Evolutionary conservation across 2,888 invertebrate species (phyloP), one percentile per base, ranked within the genome.

Genomic region (Microchrysa polita): DNA sequence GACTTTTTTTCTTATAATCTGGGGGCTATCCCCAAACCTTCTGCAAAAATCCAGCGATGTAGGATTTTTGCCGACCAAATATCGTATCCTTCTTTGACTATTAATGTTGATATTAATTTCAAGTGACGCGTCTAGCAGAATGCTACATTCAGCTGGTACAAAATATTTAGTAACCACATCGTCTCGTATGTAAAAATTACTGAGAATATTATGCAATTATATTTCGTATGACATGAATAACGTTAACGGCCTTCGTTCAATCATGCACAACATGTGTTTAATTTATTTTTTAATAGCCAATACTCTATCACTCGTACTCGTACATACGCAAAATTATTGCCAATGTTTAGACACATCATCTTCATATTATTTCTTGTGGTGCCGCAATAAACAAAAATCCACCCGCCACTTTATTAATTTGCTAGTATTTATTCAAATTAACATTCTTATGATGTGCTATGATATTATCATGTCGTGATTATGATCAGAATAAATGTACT

Each of bases 381-480:
- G 9, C 63, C 18, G 42, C 61, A 65, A 48, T 65, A 65, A 65
- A 65, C 22, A 44, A 12, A 14, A 34, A 14, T 16, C 34, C 61
- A 61, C 61, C 40, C 20, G 22, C 42, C 18, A 16, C 34, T 20
- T 23, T 23, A 23, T 27, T n/a, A n/a, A n/a, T n/a, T n/a, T n/a
- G 16, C 40, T 40, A 14, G 16, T 61, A 61, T 65, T 44, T 65
- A 14, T 16, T 48, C 34, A 65, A n/a, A 65, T 65, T 65, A 65
- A 65, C 42, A 44, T 34, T 65, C 65, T 44, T 20, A 65, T 34
- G 27, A 34, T 34, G 27, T 34, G 34, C 42, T 18, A 65, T 44
- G 65, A 65, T 65, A 44, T 44, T 44, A 65, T n/a, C n/a, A 65
- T 65, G n/a, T 65, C 65, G 65, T 63, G 12, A 27, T n/a, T 44